Percentiles rank a stretch among this genome's conserved stretches.
phyloP scores from a whole-genome alignment of 2,797 vertebrate genomes.

The Pseudocheirus occidentalis region DNA sequence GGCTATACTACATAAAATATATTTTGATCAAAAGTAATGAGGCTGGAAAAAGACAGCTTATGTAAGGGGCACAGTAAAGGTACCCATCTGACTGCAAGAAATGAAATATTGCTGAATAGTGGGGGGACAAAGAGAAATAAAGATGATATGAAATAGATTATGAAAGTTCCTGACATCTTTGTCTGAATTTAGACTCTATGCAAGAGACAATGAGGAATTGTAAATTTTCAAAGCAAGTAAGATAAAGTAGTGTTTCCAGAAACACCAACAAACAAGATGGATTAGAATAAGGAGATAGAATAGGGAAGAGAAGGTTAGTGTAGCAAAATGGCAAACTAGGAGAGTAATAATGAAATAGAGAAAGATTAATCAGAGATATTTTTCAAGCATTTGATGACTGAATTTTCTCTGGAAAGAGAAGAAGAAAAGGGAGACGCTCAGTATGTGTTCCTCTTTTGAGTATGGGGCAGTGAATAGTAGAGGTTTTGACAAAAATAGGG shows the following conservation, averaged over 20 bases:
- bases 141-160: background rate
- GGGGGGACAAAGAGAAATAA: background rate
- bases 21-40: background rate
- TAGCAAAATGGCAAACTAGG: background rate
- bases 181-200: background rate
- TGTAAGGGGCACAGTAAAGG: background rate
- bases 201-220: background rate
- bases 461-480: background rate
- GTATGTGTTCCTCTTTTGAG: background rate
- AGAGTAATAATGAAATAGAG: background rate
- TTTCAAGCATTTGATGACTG: background rate
- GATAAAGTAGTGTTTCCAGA: background rate
- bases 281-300: background rate
- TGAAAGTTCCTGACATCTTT: background rate
- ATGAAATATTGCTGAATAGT: background rate
- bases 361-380: background rate
- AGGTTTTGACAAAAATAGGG: background rate
- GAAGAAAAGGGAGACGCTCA: background rate
- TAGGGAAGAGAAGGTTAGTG: background rate
- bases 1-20: background rate
- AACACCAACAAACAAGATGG: background rate
- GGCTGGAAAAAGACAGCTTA: background rate
- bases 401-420: background rate
- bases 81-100: background rate
- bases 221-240: background rate